Percentiles rank a stretch among this genome's conserved stretches.
phyloP scores from a whole-genome alignment of 2,797 vertebrate species.

The Crax fasciolata region DNA sequence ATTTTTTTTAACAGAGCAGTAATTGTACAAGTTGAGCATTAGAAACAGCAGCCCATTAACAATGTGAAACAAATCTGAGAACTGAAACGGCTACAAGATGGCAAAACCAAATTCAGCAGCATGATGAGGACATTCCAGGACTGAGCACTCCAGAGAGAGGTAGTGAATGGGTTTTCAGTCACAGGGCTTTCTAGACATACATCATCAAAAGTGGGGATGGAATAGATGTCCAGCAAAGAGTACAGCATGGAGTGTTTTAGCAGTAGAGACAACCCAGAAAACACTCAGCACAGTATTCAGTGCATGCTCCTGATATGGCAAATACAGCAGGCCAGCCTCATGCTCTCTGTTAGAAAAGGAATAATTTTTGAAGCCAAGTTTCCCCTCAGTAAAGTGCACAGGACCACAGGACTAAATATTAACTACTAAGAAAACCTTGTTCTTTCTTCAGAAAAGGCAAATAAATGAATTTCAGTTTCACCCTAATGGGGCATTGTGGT shows the following conservation, averaged over 20 bases:
- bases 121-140: background rate
- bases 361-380: background rate
- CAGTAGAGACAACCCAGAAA: background rate
- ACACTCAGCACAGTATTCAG: background rate
- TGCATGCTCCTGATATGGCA: background rate
- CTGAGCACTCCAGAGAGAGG: background rate
- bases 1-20: conserved; percentile 15
- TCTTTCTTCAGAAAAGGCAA: background rate
- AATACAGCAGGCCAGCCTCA: background rate
- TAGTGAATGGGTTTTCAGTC: background rate
- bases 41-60: background rate
- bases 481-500: fast-evolving
- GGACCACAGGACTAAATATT: background rate
- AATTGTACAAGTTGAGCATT: background rate
- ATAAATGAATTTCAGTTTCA: background rate
- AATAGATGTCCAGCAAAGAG: background rate
- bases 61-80: background rate
- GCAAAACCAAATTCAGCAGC: background rate
- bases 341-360: background rate
- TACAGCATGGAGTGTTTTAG: background rate
- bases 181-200: fast-evolving
- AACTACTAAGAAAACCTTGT: background rate
- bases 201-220: background rate
- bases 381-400: background rate
- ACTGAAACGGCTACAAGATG: background rate